phyloP scores from a whole-genome alignment of 2,888 invertebrate species.

The Balanococcus diminutus region DNA sequence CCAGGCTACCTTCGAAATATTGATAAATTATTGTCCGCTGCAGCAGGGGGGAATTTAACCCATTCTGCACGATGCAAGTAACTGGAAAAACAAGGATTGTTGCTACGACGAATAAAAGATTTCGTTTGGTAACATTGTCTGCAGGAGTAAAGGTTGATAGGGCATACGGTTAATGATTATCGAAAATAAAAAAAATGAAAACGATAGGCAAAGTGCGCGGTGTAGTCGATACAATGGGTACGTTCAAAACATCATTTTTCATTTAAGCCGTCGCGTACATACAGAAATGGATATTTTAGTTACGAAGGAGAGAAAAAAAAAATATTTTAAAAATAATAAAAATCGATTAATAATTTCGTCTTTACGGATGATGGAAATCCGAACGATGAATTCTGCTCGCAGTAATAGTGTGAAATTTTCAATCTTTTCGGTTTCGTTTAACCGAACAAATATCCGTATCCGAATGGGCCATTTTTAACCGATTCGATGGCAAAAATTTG shows the following conservation, averaged over 20 bases:
- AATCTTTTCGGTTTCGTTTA: neutral
- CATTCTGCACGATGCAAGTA: slow-evolving; percentile 53
- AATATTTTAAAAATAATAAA: slow-evolving; percentile 35
- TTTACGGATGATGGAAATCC: slow-evolving; percentile 27
- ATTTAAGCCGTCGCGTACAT: slow-evolving; percentile 29
- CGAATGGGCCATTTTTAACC: no score
- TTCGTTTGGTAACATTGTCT: slow-evolving; percentile 51
- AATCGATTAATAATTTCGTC: slow-evolving; percentile 46
- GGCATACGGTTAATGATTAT: slow-evolving; percentile 55
- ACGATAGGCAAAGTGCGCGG: slow-evolving; percentile 44
- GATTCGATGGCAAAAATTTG: no score
- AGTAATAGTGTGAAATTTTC: neutral
- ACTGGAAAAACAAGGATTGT: slow-evolving; percentile 53
- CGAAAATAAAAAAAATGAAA: slow-evolving; percentile 42
- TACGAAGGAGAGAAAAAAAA: neutral
- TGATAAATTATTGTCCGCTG: slow-evolving; percentile 54
- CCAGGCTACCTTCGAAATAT: slow-evolving; percentile 44
- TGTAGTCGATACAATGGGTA: slow-evolving; percentile 49
- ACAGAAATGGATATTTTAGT: slow-evolving; percentile 52
- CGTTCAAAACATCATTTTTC: slow-evolving; percentile 55
- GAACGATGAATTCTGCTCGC: neutral
- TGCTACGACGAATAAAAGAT: slow-evolving; percentile 49
- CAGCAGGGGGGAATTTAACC: slow-evolving; percentile 54
- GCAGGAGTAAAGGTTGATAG: slow-evolving; percentile 52
- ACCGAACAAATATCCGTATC: neutral